Percentiles rank a stretch among this genome's conserved stretches.
These are phyloP conservation scores for Brachionus rubens DNA, from an alignment of 1,140 invertebrate species.

Conservation along the genomic window DNA sequence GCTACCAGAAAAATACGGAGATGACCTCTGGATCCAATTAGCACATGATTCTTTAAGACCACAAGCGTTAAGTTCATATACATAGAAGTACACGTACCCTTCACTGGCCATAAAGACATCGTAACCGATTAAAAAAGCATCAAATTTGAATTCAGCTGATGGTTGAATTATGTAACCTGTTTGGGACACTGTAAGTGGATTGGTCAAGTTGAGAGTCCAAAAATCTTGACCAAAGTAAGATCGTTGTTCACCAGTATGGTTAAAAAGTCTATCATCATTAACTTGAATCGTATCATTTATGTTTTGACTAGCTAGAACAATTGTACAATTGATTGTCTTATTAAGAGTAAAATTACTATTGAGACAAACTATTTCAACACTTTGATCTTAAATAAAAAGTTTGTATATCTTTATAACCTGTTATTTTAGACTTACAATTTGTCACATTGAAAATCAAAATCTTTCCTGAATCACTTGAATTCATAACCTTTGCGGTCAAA, in stretches of 20 bases:
- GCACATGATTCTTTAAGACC: background rate
- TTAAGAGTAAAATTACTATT: constrained; percentile 8
- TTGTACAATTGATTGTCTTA: constrained; percentile 18
- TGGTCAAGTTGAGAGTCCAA: background rate
- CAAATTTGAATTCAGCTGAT: background rate
- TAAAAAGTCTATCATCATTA: background rate
- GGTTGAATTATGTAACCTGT: background rate
- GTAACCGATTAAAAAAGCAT: background rate
- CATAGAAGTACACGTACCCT: background rate
- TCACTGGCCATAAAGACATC: background rate
- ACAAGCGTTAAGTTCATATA: background rate
- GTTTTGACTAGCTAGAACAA: background rate
- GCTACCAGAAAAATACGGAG: background rate
- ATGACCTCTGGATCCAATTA: background rate
- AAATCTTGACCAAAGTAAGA: constrained; percentile 14
- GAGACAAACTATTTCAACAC: background rate
- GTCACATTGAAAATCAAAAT: background rate
- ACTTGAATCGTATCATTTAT: background rate
- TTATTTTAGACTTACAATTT: background rate
- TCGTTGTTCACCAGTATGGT: background rate
- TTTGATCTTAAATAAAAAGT: background rate
- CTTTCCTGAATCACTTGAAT: background rate
- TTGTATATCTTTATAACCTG: background rate
- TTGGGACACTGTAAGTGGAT: background rate
- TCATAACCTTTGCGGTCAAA: background rate